Base-by-base conservation (phyloP, 2,888 invertebrate species). In the Drosophila rubida region DNA sequence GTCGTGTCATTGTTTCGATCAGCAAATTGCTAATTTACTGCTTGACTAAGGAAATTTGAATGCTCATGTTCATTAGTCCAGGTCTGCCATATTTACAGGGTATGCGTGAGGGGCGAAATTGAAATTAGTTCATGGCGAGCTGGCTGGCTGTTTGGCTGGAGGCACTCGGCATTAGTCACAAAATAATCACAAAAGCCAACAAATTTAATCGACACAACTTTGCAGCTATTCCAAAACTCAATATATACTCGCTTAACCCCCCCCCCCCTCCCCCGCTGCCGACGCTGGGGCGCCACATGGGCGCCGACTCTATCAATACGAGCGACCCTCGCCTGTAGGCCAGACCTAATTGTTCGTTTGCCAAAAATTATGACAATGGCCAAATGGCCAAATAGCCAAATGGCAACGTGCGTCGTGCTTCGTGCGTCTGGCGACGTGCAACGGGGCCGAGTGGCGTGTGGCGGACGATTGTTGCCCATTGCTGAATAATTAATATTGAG, bases 261-360 rank as follows among this genome's bases (percentile, higher is more conserved):
- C 14, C 2, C 2, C 2, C 14, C 2, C 0, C n/a, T 4, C 11
- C n/a, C 11, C 0, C 5, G 9, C 27, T 9, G n/a, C 1, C 7
- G n/a, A n/a, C 4, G 9, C 19, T 11, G 0, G 27, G 8, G 27
- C 27, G 27, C 35, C 25, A 7, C 25, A 25, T 25, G 25, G n/a
- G n/a, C 11, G n/a, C 11, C n/a, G n/a, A 32, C 32, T 41, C 41
- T 41, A 19, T 13, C 35, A 30, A 3, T 19, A 6, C 30, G 25
- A 44, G 4, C 25, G 25, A 44, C 5, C 25, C 13, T 45, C 30
- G 44, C 77, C 63, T 58, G n/a, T 57, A 35, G 73, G 63, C 60
- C 76, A 65, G 76, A 55, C 62, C 78, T 77, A 79, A 78, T 78
- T 77, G 79, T 77, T 67, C 76, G 76, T 65, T 79, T 75, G 79